These are phyloP conservation scores for Polypedilum pembai DNA, from an alignment of 1,140 invertebrate genomes.

Conservation along the genomic window DNA sequence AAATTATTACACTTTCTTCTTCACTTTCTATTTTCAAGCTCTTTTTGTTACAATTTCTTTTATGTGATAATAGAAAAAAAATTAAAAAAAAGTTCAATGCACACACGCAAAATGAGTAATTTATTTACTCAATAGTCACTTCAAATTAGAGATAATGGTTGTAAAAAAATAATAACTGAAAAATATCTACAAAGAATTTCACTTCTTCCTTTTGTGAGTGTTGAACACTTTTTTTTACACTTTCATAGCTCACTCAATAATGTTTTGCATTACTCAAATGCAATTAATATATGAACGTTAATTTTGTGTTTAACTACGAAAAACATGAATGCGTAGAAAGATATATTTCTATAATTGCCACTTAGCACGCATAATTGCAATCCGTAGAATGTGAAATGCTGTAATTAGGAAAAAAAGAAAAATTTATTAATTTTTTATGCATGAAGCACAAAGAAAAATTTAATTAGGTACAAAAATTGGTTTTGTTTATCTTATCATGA, in stretches of 20 bases:
- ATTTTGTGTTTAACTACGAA: too few species aligned
- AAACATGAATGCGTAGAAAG: not conserved
- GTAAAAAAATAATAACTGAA: not conserved
- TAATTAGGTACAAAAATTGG: too few species aligned
- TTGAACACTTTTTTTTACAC: not conserved
- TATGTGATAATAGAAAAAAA: not conserved
- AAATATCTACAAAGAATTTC: slow-evolving; percentile 6
- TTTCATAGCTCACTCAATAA: not conserved
- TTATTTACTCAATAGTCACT: not conserved
- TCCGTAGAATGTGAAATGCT: not conserved
- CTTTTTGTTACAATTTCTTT: not conserved
- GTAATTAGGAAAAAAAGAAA: not conserved
- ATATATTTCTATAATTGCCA: not conserved
- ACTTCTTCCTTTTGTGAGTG: not conserved
- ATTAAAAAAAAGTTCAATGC: not conserved
- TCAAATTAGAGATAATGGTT: not conserved
- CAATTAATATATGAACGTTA: not conserved
- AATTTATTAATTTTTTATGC: not conserved
- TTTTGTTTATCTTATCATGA: not conserved
- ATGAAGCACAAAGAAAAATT: too few species aligned
- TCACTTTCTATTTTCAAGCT: slow-evolving; percentile 1
- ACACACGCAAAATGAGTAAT: not conserved
- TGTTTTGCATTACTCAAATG: not conserved
- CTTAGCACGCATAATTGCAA: not conserved
- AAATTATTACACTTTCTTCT: not conserved